A percentile compares a stretch with the other conserved stretches of the same genome.
Evolutionary conservation across 2,113 vertebrate species (phyloP).

Genomic region (Eulacestoma nigropectus): DNA sequence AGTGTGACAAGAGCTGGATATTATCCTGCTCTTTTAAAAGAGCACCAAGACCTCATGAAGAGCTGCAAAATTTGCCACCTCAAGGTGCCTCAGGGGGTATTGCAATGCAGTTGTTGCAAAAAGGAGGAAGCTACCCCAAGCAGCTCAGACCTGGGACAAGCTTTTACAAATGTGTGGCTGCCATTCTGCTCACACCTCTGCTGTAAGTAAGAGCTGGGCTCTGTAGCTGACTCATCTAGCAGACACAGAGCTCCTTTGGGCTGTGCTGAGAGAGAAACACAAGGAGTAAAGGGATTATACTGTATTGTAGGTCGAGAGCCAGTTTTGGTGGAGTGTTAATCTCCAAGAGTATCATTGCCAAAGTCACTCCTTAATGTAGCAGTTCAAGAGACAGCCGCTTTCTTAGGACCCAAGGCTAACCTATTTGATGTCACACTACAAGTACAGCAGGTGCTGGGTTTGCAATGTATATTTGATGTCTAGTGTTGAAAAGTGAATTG

Average conservation of each 20-base stretch:
- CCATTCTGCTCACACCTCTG: background rate
- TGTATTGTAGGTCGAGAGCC: background rate
- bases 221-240: background rate
- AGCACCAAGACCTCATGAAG: background rate
- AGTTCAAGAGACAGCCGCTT: slow-evolving; percentile 6
- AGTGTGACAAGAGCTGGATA: background rate
- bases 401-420: background rate
- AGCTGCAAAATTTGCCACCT: background rate
- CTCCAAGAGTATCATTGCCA: slow-evolving; percentile 15
- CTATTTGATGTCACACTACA: slow-evolving; percentile 13
- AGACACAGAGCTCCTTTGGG: background rate
- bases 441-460: slow-evolving; percentile 18
- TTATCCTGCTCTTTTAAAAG: background rate
- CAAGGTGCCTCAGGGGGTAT: background rate
- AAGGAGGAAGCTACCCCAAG: background rate
- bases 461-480: slow-evolving; percentile 49
- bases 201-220: background rate
- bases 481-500: slow-evolving; percentile 56
- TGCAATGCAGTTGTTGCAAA: background rate
- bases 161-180: background rate
- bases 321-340: slow-evolving; percentile 39
- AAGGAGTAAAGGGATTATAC: background rate
- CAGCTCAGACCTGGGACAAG: background rate
- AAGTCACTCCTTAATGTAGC: slow-evolving; percentile 28
- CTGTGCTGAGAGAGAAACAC: background rate